Evolutionary conservation across 2,113 vertebrate genomes (phyloP).

Genomic region (Stomatorhinus ivindoensis): DNA sequence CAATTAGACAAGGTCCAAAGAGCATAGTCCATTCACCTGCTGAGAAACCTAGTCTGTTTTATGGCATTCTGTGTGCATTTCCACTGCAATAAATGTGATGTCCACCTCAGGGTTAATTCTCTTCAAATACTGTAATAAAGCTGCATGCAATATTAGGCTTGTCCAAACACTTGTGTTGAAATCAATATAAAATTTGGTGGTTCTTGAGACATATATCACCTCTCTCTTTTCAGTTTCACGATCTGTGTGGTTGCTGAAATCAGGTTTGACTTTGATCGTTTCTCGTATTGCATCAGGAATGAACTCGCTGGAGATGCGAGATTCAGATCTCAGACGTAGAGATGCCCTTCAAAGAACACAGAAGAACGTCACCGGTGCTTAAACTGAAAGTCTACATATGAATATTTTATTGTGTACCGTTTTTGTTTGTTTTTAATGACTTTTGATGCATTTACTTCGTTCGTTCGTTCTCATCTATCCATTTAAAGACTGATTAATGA

Average conservation of each 20-base stretch:
- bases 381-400: neutral
- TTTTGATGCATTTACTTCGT: neutral
- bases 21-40: neutral
- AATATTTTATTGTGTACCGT: neutral
- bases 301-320: conserved; percentile 37
- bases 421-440: neutral
- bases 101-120: neutral
- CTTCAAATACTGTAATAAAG: neutral
- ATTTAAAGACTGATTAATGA: neutral
- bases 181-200: neutral
- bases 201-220: conserved; percentile 31
- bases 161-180: neutral
- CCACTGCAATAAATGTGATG: neutral
- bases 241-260: conserved; percentile 9
- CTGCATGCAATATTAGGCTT: neutral
- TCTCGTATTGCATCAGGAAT: conserved; percentile 37
- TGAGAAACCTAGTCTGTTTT: neutral
- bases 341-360: conserved; percentile 42
- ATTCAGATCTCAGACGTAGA: conserved; percentile 45
- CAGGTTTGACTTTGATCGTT: conserved; percentile 25
- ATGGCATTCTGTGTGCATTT: neutral
- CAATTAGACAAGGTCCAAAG: neutral
- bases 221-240: conserved; percentile 1
- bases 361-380: neutral
- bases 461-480: neutral